A percentile compares a stretch with the other conserved stretches of the same genome.
phyloP scores from a whole-genome alignment of 1,140 invertebrate genomes.

The Aleiodes sp. region DNA sequence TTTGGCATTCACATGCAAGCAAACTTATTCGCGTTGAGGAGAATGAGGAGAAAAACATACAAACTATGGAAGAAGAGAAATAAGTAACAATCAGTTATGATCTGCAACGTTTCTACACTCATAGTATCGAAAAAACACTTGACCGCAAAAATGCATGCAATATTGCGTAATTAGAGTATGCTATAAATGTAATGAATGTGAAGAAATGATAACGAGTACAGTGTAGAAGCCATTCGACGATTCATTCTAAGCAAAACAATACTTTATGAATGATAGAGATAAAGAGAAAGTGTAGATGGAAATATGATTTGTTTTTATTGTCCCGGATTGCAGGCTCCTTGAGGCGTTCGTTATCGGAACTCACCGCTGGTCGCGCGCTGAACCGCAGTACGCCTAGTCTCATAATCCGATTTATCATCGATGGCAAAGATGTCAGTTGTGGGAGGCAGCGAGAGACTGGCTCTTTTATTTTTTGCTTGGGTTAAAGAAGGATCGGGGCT shows the following conservation, averaged over 20 bases:
- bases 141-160: neutral
- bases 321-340: slow-evolving; percentile 31
- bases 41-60: neutral
- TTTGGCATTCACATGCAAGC: neutral
- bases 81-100: neutral
- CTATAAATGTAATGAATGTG: neutral
- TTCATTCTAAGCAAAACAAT: neutral
- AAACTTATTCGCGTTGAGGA: neutral
- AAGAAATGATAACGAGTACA: neutral
- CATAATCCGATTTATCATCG: slow-evolving; percentile 64
- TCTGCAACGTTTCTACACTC: neutral
- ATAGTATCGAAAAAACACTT: neutral
- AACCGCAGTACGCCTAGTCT: slow-evolving; percentile 60
- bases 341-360: slow-evolving; percentile 41
- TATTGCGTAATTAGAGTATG: slow-evolving; percentile 1
- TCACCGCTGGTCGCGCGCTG: slow-evolving; percentile 63
- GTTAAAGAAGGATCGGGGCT: slow-evolving; percentile 63
- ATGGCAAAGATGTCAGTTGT: slow-evolving; percentile 66
- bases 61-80: neutral
- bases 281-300: neutral
- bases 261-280: neutral
- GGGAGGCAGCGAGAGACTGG: slow-evolving; percentile 64
- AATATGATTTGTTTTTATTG: neutral
- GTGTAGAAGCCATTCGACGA: neutral
- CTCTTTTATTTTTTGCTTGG: slow-evolving; percentile 64